Conservation (phyloP, 2,113 vertebrate species). For the Rostratula benghalensis region DNA sequence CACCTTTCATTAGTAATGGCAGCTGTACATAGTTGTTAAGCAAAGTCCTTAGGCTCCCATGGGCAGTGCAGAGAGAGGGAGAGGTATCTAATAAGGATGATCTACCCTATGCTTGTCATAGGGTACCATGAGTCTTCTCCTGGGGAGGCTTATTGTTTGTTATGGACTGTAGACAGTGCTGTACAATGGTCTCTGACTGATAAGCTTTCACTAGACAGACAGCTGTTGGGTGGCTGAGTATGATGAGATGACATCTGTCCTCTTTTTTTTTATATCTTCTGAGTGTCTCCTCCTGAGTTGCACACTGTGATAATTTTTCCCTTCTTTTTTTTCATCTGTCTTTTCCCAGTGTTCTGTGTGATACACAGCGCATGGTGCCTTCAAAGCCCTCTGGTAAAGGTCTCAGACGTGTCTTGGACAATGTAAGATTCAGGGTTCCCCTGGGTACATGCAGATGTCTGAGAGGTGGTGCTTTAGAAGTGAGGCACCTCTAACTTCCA, state of each 20-base stretch:
- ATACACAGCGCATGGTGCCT: background rate
- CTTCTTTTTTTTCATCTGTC: background rate
- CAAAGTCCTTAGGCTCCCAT: background rate
- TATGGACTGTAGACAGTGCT: background rate
- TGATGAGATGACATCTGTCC: background rate
- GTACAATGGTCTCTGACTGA: background rate
- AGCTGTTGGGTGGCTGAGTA: background rate
- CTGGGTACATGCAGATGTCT: background rate
- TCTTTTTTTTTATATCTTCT: background rate
- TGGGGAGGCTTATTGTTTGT: background rate
- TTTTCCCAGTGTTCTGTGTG: background rate
- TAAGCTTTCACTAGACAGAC: background rate
- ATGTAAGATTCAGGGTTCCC: background rate
- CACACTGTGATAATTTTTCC: background rate
- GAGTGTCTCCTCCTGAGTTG: background rate
- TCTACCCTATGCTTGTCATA: background rate
- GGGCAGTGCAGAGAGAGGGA: background rate
- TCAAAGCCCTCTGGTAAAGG: background rate
- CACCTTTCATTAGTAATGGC: background rate
- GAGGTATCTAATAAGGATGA: background rate
- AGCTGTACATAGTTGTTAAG: background rate
- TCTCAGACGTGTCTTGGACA: background rate
- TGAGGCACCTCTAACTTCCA: background rate
- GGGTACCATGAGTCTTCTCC: background rate
- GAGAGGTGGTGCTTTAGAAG: background rate